Conservation (phyloP, 2,888 invertebrate species). For the Hecatera dysodea region DNA sequence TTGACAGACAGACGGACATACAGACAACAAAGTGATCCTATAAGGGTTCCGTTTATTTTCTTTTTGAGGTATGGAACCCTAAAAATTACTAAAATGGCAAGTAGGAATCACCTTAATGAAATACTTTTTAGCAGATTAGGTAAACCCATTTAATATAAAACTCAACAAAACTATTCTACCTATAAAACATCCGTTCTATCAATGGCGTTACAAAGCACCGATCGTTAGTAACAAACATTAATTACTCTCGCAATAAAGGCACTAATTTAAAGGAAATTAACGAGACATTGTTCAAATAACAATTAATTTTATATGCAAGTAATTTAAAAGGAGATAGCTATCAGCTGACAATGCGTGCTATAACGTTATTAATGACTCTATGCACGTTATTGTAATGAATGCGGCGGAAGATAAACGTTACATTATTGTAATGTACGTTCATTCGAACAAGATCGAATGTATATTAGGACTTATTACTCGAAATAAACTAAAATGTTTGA, state of each 20-base stretch:
- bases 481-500: too few species aligned
- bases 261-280: slow-evolving; percentile 24
- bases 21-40: too few species aligned
- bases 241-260: slow-evolving; percentile 29
- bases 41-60: too few species aligned
- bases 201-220: not conserved
- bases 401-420: slow-evolving; percentile 11
- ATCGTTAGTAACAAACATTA: slow-evolving; percentile 25
- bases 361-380: slow-evolving; percentile 51
- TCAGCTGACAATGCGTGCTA: slow-evolving; percentile 44
- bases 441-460: too few species aligned
- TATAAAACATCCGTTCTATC: not conserved
- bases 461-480: too few species aligned
- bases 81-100: too few species aligned
- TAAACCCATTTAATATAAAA: not conserved
- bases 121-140: too few species aligned
- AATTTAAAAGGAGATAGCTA: slow-evolving; percentile 41
- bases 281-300: slow-evolving; percentile 31
- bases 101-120: too few species aligned
- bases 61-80: too few species aligned
- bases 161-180: not conserved
- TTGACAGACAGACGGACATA: too few species aligned
- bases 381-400: slow-evolving; percentile 3
- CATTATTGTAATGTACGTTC: slow-evolving; percentile 8
- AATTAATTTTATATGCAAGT: slow-evolving; percentile 43